Percentiles rank a stretch among this genome's conserved stretches.
Conservation (phyloP, 1,140 invertebrate genomes). For the Orius laevigatus region DNA sequence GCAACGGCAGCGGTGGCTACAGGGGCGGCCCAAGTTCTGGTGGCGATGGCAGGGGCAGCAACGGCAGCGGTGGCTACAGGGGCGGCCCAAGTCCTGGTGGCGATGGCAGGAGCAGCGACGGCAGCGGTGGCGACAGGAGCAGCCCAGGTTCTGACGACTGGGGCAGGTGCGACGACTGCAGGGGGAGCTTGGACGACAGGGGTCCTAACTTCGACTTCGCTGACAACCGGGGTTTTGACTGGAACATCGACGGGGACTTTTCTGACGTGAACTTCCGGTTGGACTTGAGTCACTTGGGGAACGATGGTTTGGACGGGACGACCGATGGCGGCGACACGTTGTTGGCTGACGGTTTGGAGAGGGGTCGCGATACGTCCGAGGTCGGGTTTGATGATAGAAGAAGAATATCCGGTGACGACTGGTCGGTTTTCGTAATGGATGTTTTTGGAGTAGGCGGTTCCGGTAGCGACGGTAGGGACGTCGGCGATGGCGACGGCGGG, state of each 20-base stretch:
- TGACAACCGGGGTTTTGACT: conserved; percentile 18
- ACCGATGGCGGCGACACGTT: conserved; percentile 18
- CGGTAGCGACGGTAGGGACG: conserved; percentile 13
- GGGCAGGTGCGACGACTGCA: conserved; percentile 24
- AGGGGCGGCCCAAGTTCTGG: conserved; percentile 20
- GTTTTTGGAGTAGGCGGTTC: conserved; percentile 23
- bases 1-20: conserved; percentile 15
- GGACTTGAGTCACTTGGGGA: conserved; percentile 21
- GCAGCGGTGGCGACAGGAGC: conserved; percentile 14
- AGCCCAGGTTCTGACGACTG: conserved; percentile 19
- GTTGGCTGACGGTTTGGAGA: conserved; percentile 16
- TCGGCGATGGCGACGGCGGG: no score
- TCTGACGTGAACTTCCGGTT: conserved; percentile 20
- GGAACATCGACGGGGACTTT: conserved; percentile 20
- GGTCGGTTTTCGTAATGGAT: conserved; percentile 27
- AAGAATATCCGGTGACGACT: conserved; percentile 27
- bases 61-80: conserved; percentile 14
- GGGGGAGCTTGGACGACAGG: conserved; percentile 23
- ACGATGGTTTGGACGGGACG: conserved; percentile 20
- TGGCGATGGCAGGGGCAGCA: conserved; percentile 17
- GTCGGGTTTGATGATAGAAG: conserved; percentile 21
- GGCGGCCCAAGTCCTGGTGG: conserved; percentile 20
- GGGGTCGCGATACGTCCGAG: conserved; percentile 19
- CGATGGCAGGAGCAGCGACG: conserved; percentile 17
- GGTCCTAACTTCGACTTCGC: conserved; percentile 22